A percentile compares a stretch with the other conserved stretches of the same genome.
Conservation (phyloP, 2,113 vertebrate species). For the Noctilio leporinus region DNA sequence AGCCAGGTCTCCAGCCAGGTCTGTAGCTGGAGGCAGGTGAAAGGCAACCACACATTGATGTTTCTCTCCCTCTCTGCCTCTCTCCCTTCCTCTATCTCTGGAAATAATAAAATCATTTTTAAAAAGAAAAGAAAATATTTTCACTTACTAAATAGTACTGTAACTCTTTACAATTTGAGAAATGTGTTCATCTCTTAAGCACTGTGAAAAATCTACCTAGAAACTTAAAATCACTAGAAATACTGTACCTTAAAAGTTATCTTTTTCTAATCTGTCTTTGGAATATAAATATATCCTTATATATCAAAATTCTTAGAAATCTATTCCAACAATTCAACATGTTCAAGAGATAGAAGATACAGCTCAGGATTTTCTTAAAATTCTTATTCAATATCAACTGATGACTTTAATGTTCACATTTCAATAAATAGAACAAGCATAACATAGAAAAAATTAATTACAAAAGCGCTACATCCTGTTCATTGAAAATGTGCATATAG, state of each 20-base stretch:
- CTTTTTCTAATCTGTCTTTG: not conserved
- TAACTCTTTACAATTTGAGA: conserved; percentile 3
- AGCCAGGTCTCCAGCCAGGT: too few relatives aligned
- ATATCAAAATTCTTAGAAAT: not conserved
- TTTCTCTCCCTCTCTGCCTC: too few relatives aligned
- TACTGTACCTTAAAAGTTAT: not conserved
- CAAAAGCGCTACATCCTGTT: not conserved
- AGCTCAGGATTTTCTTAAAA: not conserved
- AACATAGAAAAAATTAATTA: not conserved
- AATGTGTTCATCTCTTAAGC: conserved; percentile 6
- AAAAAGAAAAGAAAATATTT: not conserved
- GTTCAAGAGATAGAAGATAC: not conserved
- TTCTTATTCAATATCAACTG: not conserved
- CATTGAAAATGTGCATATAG: not conserved
- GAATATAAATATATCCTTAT: not conserved
- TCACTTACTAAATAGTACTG: not conserved
- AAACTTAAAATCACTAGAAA: conserved; percentile 28
- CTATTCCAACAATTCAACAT: not conserved
- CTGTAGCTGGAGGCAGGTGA: too few relatives aligned
- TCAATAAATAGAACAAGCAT: not conserved
- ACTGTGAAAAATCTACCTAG: not conserved
- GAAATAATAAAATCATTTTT: too few relatives aligned
- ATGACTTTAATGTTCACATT: conserved; percentile 7
- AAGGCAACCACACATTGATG: too few relatives aligned
- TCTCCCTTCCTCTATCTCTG: too few relatives aligned